Conservation (phyloP, 2,888 invertebrate species). For the Lasioglossum calceatum region DNA sequence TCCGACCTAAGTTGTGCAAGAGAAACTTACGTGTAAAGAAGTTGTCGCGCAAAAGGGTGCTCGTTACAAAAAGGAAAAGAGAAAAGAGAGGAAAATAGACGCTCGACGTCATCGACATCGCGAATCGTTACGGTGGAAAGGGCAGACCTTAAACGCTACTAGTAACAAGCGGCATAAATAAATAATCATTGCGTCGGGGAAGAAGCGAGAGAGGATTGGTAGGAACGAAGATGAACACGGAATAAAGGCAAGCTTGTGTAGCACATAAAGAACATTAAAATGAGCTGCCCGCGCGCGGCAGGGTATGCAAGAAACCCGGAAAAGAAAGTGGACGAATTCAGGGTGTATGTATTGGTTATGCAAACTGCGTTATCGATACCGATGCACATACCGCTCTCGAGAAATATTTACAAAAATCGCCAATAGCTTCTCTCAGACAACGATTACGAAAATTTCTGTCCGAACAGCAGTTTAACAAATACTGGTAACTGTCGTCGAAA, state of each 20-base stretch:
- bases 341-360: constrained; percentile 37
- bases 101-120: background rate
- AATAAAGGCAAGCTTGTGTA: constrained; percentile 49
- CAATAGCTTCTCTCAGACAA: constrained; percentile 19
- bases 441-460: background rate
- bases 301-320: constrained; percentile 35
- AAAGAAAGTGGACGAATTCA: constrained; percentile 46
- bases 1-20: constrained; percentile 34
- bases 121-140: constrained; percentile 11
- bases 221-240: constrained; percentile 63
- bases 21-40: constrained; percentile 17
- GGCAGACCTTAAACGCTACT: constrained; percentile 54
- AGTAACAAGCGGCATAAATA: constrained; percentile 63
- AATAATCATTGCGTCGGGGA: constrained; percentile 67
- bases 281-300: constrained; percentile 6
- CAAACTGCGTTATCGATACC: constrained; percentile 37
- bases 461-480: background rate
- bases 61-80: background rate
- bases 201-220: constrained; percentile 22
- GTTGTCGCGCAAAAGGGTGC: constrained; percentile 16
- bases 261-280: constrained; percentile 32
- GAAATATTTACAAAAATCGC: constrained; percentile 38
- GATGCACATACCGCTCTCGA: constrained; percentile 6
- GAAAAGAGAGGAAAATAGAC: background rate
- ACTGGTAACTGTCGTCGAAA: background rate